phyloP scores from a whole-genome alignment of 2,888 invertebrate genomes.

The Nymphalis c-album region DNA sequence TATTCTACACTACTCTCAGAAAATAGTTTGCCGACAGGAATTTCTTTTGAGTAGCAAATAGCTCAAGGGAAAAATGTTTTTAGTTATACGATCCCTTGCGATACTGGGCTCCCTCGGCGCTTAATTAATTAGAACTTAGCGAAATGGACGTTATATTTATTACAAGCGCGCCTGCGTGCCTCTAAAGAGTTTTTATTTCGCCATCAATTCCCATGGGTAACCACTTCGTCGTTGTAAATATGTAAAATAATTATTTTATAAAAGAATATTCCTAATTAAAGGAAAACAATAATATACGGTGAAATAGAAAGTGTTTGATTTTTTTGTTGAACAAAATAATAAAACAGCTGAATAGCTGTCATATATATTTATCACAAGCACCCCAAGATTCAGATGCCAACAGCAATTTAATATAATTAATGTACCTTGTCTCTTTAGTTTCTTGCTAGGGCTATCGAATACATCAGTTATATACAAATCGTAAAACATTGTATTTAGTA shows the following conservation, averaged over 20 bases:
- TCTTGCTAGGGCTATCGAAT: no score
- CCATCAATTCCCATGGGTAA: slow-evolving; percentile 22
- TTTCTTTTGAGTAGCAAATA: slow-evolving; percentile 35
- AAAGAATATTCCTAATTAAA: background rate
- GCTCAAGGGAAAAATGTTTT: slow-evolving; percentile 39
- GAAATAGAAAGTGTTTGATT: background rate
- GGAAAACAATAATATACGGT: background rate
- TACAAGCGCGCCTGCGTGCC: slow-evolving; percentile 38
- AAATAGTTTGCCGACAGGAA: slow-evolving; percentile 36
- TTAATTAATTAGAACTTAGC: slow-evolving; percentile 47
- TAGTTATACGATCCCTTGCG: slow-evolving; percentile 33
- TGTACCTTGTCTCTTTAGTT: no score
- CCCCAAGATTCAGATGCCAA: no score
- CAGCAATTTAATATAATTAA: no score
- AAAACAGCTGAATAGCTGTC: no score
- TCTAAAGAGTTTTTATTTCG: slow-evolving; percentile 35
- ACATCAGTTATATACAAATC: no score
- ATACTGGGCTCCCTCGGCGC: slow-evolving; percentile 39
- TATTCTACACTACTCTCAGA: slow-evolving; percentile 24
- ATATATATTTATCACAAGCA: no score
- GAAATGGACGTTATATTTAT: slow-evolving; percentile 44
- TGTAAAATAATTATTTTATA: slow-evolving; percentile 10
- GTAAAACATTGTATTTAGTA: no score
- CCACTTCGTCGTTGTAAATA: slow-evolving; percentile 17
- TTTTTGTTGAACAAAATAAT: no score